phyloP scores from a whole-genome alignment of 37 sponge, comb jelly and placozoan species.

The Ephydatia muelleri region DNA sequence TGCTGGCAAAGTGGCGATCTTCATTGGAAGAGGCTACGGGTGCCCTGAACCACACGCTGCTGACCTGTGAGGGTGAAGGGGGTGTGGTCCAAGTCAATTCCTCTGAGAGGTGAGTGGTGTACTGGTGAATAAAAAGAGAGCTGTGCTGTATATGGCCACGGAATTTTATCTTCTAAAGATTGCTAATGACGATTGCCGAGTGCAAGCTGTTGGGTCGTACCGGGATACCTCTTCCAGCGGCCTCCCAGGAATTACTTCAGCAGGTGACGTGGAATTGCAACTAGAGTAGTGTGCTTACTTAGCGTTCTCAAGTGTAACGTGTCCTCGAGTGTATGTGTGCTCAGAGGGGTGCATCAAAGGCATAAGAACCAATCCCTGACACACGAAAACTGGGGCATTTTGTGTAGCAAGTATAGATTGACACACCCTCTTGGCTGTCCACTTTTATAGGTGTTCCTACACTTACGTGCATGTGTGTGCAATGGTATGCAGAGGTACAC shows the following conservation, averaged over 20 bases:
- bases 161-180: constrained; percentile 4
- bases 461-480: too few species aligned
- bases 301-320: too few species aligned
- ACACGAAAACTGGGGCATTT: too few species aligned
- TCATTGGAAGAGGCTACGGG: constrained; percentile 15
- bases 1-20: constrained; percentile 66
- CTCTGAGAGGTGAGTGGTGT: constrained; percentile 21
- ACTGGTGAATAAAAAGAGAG: neutral
- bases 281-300: neutral
- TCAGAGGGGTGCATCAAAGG: too few species aligned
- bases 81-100: constrained; percentile 33
- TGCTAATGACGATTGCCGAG: constrained; percentile 69
- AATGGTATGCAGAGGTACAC: too few species aligned
- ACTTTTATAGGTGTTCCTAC: too few species aligned
- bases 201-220: constrained; percentile 62
- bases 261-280: constrained; percentile 42
- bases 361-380: too few species aligned
- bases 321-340: too few species aligned
- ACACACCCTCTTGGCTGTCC: too few species aligned
- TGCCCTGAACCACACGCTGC: constrained; percentile 29
- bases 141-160: neutral
- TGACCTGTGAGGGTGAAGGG: constrained; percentile 8
- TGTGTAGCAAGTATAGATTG: too few species aligned
- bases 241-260: constrained; percentile 41
- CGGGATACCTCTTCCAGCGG: constrained; percentile 64